phyloP scores from a whole-genome alignment of 2,888 invertebrate genomes.

The Lordiphosa andalusiaca region DNA sequence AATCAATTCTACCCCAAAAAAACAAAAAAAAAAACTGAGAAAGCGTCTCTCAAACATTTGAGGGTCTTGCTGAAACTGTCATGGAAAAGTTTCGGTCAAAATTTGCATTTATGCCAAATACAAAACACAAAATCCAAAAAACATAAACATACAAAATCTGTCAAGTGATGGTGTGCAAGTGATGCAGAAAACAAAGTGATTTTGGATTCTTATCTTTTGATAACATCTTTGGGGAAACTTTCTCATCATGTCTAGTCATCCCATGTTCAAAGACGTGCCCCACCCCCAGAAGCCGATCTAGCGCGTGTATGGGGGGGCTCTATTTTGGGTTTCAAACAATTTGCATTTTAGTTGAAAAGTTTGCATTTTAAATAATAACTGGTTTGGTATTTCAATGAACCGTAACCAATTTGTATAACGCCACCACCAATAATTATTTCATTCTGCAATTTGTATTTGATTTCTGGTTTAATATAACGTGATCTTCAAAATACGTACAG shows the following conservation, averaged over 20 bases:
- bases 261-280: background rate
- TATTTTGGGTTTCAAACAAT: slow-evolving; percentile 30
- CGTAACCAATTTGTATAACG: slow-evolving; percentile 14
- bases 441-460: slow-evolving; percentile 16
- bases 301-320: slow-evolving; percentile 10
- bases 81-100: slow-evolving; percentile 47
- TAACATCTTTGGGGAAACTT: too few species aligned
- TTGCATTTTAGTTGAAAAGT: slow-evolving; percentile 39
- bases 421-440: slow-evolving; percentile 20
- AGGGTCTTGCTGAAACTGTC: slow-evolving; percentile 6
- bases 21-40: background rate
- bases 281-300: background rate
- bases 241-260: too few species aligned
- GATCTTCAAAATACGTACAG: background rate
- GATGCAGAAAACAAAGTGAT: background rate
- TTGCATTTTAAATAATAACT: slow-evolving; percentile 46
- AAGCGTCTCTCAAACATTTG: slow-evolving; percentile 7
- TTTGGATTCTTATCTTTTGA: too few species aligned
- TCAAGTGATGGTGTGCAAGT: background rate
- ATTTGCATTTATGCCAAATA: slow-evolving; percentile 13
- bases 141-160: background rate
- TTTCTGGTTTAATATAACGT: slow-evolving; percentile 2
- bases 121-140: slow-evolving; percentile 25
- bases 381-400: slow-evolving; percentile 48
- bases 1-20: background rate